Evolutionary conservation across 2,113 vertebrate species (phyloP).

Genomic region (Elachura formosa): DNA sequence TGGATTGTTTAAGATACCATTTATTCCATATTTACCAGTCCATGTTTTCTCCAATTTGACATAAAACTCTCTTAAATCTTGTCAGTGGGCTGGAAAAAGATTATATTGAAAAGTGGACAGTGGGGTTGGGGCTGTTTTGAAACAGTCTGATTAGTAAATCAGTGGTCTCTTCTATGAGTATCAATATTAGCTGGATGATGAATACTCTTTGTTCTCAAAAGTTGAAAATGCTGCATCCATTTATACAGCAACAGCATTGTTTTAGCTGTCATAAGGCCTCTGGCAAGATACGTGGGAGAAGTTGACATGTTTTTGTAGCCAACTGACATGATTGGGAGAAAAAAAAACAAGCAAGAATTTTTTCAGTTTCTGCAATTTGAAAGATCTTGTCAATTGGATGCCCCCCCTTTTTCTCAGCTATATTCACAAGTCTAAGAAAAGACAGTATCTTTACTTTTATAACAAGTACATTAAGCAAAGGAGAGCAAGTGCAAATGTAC

Average conservation of each 20-base stretch:
- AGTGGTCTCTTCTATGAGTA: not conserved
- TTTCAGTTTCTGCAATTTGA: not conserved
- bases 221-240: not conserved
- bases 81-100: not conserved
- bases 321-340: not conserved
- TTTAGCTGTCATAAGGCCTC: not conserved
- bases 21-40: not conserved
- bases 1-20: not conserved
- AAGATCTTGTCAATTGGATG: not conserved
- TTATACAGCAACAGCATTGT: constrained; percentile 6
- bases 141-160: not conserved
- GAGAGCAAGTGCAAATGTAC: not conserved
- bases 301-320: constrained; percentile 26
- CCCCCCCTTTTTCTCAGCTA: not conserved
- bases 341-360: not conserved
- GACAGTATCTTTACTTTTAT: not conserved
- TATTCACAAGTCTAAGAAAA: not conserved
- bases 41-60: not conserved
- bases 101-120: not conserved
- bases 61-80: not conserved
- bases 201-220: not conserved
- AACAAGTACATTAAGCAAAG: not conserved
- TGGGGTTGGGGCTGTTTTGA: not conserved
- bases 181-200: not conserved
- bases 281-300: not conserved